Percentiles rank a stretch among this genome's conserved stretches.
These are phyloP conservation scores for Rhegmatorhina hoffmannsi DNA, from an alignment of 2,113 vertebrate genomes.

Conservation along the genomic window DNA sequence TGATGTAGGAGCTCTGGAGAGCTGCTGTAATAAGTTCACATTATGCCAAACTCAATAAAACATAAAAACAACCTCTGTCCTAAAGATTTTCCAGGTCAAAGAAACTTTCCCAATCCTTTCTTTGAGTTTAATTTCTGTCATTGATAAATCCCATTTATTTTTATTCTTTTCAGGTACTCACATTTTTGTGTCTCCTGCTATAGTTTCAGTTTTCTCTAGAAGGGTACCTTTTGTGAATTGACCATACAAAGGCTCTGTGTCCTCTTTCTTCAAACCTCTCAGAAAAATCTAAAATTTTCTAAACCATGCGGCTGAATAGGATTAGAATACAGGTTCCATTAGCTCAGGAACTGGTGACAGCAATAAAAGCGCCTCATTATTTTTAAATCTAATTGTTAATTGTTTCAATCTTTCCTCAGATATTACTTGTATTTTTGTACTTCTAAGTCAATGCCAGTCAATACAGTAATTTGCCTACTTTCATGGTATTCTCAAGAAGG, in stretches of 20 bases:
- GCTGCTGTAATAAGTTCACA: not conserved
- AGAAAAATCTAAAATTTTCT: not conserved
- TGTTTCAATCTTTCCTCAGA: not conserved
- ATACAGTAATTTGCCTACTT: not conserved
- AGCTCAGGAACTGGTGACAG: not conserved
- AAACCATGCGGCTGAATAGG: not conserved
- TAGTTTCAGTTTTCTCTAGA: not conserved
- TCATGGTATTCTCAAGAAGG: not conserved
- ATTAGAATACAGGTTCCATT: not conserved
- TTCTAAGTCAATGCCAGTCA: not conserved
- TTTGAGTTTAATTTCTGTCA: not conserved
- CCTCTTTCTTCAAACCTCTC: not conserved
- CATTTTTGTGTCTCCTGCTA: not conserved
- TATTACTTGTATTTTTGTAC: not conserved
- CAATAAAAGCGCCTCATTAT: fast-evolving
- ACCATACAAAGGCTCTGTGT: too few relatives aligned
- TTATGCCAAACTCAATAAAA: not conserved
- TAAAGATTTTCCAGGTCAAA: not conserved
- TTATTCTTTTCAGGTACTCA: not conserved
- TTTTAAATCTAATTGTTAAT: not conserved
- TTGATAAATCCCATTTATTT: not conserved
- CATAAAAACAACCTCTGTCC: not conserved
- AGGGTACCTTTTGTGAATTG: not conserved
- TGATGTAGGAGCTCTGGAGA: not conserved
- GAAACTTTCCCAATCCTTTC: not conserved